Evolutionary conservation across 2,888 invertebrate genomes (phyloP).

Genomic region (Ephialtes manifestator): DNA sequence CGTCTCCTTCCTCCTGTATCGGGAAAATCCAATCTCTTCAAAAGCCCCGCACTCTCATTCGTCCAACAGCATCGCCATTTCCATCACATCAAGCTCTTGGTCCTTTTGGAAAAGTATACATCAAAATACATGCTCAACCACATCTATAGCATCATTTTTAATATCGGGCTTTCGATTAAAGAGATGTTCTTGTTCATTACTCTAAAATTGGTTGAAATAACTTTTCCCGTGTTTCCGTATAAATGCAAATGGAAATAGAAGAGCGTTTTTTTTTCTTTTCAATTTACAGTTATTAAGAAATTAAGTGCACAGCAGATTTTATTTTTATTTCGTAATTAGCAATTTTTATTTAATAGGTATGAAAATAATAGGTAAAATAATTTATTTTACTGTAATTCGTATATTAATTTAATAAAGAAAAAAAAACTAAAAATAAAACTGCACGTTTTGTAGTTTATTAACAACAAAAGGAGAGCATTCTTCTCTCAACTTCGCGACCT

Average conservation of each 20-base stretch:
- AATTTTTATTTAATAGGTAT: not conserved
- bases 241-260: not conserved
- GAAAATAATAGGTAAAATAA: not conserved
- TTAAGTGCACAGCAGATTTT: no score
- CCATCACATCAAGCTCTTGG: conserved; percentile 15
- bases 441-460: no score
- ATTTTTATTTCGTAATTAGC: no score
- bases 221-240: not conserved
- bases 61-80: conserved; percentile 14
- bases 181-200: not conserved
- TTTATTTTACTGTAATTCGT: no score
- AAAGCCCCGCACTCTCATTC: conserved; percentile 22
- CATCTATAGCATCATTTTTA: not conserved
- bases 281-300: no score
- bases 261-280: not conserved
- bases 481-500: not conserved
- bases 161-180: not conserved
- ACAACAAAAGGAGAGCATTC: no score
- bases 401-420: no score
- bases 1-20: conserved; percentile 16
- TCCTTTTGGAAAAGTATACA: not conserved
- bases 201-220: conserved; percentile 1
- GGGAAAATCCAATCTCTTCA: conserved; percentile 48
- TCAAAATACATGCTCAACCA: not conserved
- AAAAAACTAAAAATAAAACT: no score